Base-by-base conservation (phyloP, 2,888 invertebrate species). In the Petrolisthes cinctipes region DNA sequence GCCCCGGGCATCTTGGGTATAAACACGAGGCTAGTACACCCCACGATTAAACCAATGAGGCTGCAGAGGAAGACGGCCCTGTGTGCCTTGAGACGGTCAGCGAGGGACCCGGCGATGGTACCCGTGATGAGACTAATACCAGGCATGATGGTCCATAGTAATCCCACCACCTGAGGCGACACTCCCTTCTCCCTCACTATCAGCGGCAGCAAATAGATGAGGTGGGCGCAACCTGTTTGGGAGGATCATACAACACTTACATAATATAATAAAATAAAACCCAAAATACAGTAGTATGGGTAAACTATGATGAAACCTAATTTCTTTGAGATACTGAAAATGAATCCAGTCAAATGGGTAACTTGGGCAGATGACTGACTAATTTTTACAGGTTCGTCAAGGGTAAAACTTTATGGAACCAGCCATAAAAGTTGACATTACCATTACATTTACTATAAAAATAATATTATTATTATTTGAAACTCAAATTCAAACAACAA, bases 41-140 rank as follows among this genome's bases (percentile, higher is more conserved):
- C 84, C 53, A 57, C 57, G 20, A 84, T 80, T 17, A 88, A 54
- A 17, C 53, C 54, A 51, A 37, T 61, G 4, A 84, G 14, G 54
- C 80, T 71, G 37, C 17, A 54, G 11, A 91, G 57, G 57, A 91
- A 89, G 14, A 91, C 71, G 5, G 79, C n/a, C 51, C 90, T 88
- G 80, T 89, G 81, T 5, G 86, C 86, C 61, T 83, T 88, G 5
- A 90, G 82, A 57, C 89, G 84, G 85, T 91, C 91, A 5, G 91
- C 91, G 37, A 91, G 37, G 3, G 82, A 66, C 54, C 83, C 83
- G 5, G 54, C 80, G 80, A 88, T 61, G 81, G 71, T 81, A 76
- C 76, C 81, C 75, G 87, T 73, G 53, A 88, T 79, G 79, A 86
- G 79, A 6, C 83, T 80, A 9, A 86, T 79, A 0, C 81, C 20